phyloP scores from a whole-genome alignment of 2,113 vertebrate species.

The Delphinapterus leucas region DNA sequence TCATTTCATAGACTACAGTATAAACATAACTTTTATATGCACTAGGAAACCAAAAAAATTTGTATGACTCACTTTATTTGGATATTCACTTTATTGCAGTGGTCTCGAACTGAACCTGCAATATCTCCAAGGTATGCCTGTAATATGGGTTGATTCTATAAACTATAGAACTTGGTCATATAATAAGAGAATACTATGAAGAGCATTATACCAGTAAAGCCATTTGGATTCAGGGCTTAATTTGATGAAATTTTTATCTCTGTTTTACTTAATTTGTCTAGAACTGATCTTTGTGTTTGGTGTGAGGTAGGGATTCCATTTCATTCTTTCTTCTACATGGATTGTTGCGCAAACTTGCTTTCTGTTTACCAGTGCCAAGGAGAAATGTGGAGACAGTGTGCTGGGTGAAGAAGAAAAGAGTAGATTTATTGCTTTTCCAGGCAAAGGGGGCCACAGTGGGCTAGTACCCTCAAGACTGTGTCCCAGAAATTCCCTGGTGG shows the following conservation, averaged over 20 bases:
- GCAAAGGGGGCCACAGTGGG: too few relatives aligned
- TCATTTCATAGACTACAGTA: not conserved
- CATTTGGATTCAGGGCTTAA: not conserved
- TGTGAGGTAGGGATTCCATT: not conserved
- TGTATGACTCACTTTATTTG: not conserved
- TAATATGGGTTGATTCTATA: not conserved
- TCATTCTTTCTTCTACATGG: not conserved
- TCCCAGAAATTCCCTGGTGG: too few relatives aligned
- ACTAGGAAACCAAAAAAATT: not conserved
- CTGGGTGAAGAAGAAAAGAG: too few relatives aligned
- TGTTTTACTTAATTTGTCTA: not conserved
- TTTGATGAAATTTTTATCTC: not conserved
- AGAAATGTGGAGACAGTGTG: too few relatives aligned
- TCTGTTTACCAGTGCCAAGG: too few relatives aligned
- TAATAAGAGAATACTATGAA: not conserved
- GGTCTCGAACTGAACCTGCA: not conserved
- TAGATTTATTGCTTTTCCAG: too few relatives aligned
- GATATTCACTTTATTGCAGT: not conserved
- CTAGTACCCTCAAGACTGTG: too few relatives aligned
- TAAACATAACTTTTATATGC: not conserved
- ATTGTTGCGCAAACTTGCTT: not conserved
- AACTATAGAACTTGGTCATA: not conserved
- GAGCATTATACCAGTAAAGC: not conserved
- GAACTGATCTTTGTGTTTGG: not conserved
- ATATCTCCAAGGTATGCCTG: not conserved